Base-by-base conservation (phyloP, 2,113 vertebrate species). In the Talpa occidentalis region DNA sequence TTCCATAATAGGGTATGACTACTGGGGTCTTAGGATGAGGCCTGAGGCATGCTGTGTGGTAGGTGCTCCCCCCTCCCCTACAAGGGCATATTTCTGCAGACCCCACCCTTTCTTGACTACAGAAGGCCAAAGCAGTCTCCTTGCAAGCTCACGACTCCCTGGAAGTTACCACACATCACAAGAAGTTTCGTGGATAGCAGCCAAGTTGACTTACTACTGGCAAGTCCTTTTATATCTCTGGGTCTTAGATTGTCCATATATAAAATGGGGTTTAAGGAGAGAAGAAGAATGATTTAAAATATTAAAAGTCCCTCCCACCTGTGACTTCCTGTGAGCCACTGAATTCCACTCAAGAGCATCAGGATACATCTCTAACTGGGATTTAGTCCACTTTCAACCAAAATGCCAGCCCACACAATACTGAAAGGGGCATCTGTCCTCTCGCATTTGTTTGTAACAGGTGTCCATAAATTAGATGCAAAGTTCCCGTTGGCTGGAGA, bases 41-140 rank as follows among this genome's bases (percentile, higher is more conserved):
- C 2, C 0, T 7, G 37, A 26, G 0, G 56, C 37, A 3, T 1
- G 22, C 16, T 12, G 10, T 21, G 5, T 15, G 4, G 0, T 4
- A 21, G 40, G 56, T 49, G 56, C 10, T 22, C 54, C 17, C 24
- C 72, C 2, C 5, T 30, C 5, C 64, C 32, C 10, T 6, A 10
- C 5, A 6, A n/a, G 4, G 37, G 26, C 2, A 0, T 24, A 42
- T 62, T 59, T 42, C 80, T 86, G 79, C 24, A 66, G 62, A 62
- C 10, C 16, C 28, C n/a, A 56, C 49, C 24, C 42, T 73, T 17
- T 12, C 7, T 40, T 40, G 56, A 78, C 32, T 2, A 10, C 4
- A 7, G 2, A 21, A 32, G 49, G 26, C 44, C 28, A 60, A 28
- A 73, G 4, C 30, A 32, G n/a, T 32, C 26, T 79, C 64, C 32